phyloP scores from a whole-genome alignment of 2,888 invertebrate species.

The Hirtodrosophila trivittata region DNA sequence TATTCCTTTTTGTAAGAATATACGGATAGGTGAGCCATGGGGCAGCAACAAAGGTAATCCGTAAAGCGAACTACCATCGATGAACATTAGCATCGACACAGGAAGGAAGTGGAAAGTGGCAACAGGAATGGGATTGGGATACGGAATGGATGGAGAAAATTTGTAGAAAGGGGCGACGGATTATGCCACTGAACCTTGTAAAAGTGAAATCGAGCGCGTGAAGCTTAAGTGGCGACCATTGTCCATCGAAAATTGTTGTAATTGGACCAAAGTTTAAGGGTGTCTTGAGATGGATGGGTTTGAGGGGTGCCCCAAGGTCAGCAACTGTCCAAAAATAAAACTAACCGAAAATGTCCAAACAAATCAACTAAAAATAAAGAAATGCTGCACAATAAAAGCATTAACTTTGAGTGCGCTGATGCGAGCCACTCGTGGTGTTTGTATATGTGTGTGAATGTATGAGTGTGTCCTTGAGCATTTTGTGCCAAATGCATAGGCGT shows the following conservation, averaged over 20 bases:
- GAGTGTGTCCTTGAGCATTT: slow-evolving; percentile 79
- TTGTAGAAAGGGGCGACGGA: slow-evolving; percentile 35
- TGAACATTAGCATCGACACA: not conserved
- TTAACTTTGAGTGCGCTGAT: slow-evolving; percentile 39
- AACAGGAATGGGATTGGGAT: not conserved
- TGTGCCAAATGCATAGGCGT: slow-evolving; percentile 68
- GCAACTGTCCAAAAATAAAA: slow-evolving; percentile 31
- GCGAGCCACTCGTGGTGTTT: not conserved
- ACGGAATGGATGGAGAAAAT: not conserved
- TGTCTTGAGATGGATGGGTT: not conserved
- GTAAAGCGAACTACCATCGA: slow-evolving; percentile 20
- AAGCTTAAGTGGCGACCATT: slow-evolving; percentile 65
- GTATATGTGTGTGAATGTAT: slow-evolving; percentile 8
- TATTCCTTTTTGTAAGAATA: slow-evolving; percentile 8
- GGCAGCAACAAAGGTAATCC: slow-evolving; percentile 31
- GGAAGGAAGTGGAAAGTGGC: slow-evolving; percentile 27
- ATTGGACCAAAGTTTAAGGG: slow-evolving; percentile 45
- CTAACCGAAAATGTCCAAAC: slow-evolving; percentile 56
- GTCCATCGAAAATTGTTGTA: slow-evolving; percentile 57
- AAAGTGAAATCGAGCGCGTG: slow-evolving; percentile 71
- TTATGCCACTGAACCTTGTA: slow-evolving; percentile 58
- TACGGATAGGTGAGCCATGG: slow-evolving; percentile 4
- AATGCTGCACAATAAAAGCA: slow-evolving; percentile 62
- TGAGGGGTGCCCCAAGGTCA: slow-evolving; percentile 51
- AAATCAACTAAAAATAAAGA: slow-evolving; percentile 61